Evolutionary conservation across 2,888 invertebrate species (phyloP), one percentile per base, ranked within the genome.

Genomic region (Nudaria mundana): DNA sequence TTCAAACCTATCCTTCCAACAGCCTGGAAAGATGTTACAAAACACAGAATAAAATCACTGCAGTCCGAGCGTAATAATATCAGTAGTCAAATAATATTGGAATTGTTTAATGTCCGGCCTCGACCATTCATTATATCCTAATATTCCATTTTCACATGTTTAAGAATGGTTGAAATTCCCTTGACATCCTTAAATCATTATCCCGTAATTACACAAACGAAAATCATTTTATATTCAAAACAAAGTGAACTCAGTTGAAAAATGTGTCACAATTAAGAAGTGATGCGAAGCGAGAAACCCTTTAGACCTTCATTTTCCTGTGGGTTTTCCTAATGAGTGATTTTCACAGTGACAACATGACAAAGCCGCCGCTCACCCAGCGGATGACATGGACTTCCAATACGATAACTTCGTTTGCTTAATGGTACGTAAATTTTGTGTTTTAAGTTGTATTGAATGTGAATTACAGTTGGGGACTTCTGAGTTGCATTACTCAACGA

Each of bases 281-380:
- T 57, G 63, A 68, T 66, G 47, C 72, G 67, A 63, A 64, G 68
- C 70, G 73, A 65, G 63, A 68, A 71, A 71, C 73, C 71, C 71
- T 68, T 71, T 68, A 59, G 61, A 59, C 57, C 59, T 60, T 36
- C 62, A 63, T 75, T 76, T 73, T 69, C 70, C 75, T 68, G 61
- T 50, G 70, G 71, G 66, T 72, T 76, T 78, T 74, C 77, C 75
- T 71, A 72, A 76, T 75, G 81, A 75, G 61, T 76, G 73, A 71
- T 63, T 81, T 76, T 69, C 73, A 66, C 70, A 59, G 69, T 68
- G 69, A 63, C 66, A 57, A 75, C 70, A 71, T 64, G 58, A 60
- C 60, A 62, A 61, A 57, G 58, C 56, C 45, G 14, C 40, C 41
- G 46, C 36, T 44, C 47, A 41, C 54, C 66, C 56, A 66, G 65